phyloP scores from a whole-genome alignment of 2,888 invertebrate genomes.

The Cerastis rubricosa region DNA sequence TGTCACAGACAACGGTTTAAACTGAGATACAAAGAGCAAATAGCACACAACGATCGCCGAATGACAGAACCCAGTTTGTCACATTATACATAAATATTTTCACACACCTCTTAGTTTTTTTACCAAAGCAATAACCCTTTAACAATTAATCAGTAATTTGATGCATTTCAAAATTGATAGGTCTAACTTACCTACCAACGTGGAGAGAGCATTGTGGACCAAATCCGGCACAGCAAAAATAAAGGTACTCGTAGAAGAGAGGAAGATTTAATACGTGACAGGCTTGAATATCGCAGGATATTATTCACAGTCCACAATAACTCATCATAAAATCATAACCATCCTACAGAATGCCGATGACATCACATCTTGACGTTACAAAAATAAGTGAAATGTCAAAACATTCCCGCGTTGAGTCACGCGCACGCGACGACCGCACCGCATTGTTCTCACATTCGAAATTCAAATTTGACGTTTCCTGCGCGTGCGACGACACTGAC shows the following conservation, averaged over 20 bases:
- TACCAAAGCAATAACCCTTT: not conserved
- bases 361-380: slow-evolving; percentile 50
- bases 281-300: not conserved
- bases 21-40: not conserved
- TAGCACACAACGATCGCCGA: not conserved
- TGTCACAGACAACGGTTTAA: not conserved
- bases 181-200: too few relatives aligned
- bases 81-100: not conserved
- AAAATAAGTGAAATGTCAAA: slow-evolving; percentile 68
- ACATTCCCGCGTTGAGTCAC: slow-evolving; percentile 67
- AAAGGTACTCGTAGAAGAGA: not conserved
- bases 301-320: slow-evolving; percentile 17
- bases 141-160: not conserved
- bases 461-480: slow-evolving; percentile 80
- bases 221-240: not conserved
- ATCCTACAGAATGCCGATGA: slow-evolving; percentile 49
- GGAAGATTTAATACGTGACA: not conserved
- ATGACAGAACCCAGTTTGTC: not conserved
- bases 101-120: not conserved
- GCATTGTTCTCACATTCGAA: slow-evolving; percentile 73
- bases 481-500: slow-evolving; percentile 73
- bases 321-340: slow-evolving; percentile 40
- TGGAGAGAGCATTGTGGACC: not conserved
- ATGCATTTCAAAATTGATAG: not conserved
- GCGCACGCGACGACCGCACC: slow-evolving; percentile 57